A percentile compares a stretch with the other conserved stretches of the same genome.
phyloP scores from a whole-genome alignment of 1,140 invertebrate species.

The Trialeurodes vaporariorum region DNA sequence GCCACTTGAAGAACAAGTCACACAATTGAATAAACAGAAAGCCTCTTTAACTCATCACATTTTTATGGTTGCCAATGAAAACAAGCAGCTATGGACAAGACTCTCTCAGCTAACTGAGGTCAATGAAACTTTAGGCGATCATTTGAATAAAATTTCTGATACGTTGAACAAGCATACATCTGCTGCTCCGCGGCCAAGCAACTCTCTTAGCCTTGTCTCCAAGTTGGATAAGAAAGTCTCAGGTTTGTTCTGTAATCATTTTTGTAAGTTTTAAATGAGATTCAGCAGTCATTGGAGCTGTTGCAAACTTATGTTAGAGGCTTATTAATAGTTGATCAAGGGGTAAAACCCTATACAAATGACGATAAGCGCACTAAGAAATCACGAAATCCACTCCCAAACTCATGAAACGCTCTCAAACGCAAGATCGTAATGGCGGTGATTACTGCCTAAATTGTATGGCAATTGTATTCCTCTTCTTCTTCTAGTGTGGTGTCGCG shows the following conservation, averaged over 20 bases:
- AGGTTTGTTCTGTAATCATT: background rate
- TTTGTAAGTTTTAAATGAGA: slow-evolving; percentile 2
- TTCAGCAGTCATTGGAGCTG: too few relatives aligned
- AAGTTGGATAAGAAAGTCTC: slow-evolving; percentile 9
- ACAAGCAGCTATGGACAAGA: slow-evolving; percentile 60
- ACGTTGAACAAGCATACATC: slow-evolving; percentile 21
- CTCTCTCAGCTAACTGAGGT: slow-evolving; percentile 49
- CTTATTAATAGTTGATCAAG: too few relatives aligned
- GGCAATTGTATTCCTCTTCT: too few relatives aligned
- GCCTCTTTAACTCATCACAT: slow-evolving; percentile 58
- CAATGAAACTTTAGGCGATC: slow-evolving; percentile 32
- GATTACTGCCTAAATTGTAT: too few relatives aligned
- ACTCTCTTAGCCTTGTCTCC: slow-evolving; percentile 17
- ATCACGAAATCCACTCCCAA: too few relatives aligned
- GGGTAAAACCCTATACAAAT: too few relatives aligned
- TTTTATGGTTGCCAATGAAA: slow-evolving; percentile 65
- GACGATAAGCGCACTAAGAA: too few relatives aligned
- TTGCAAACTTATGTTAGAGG: too few relatives aligned
- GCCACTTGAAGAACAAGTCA: slow-evolving; percentile 22
- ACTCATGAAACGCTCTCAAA: too few relatives aligned
- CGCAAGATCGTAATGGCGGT: too few relatives aligned
- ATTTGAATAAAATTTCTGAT: slow-evolving; percentile 20
- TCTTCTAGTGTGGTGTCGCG: too few relatives aligned
- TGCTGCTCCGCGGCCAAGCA: slow-evolving; percentile 15
- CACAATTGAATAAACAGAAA: slow-evolving; percentile 42